Base-by-base conservation (phyloP, 1,140 invertebrate species). In the Euschistus heros region DNA sequence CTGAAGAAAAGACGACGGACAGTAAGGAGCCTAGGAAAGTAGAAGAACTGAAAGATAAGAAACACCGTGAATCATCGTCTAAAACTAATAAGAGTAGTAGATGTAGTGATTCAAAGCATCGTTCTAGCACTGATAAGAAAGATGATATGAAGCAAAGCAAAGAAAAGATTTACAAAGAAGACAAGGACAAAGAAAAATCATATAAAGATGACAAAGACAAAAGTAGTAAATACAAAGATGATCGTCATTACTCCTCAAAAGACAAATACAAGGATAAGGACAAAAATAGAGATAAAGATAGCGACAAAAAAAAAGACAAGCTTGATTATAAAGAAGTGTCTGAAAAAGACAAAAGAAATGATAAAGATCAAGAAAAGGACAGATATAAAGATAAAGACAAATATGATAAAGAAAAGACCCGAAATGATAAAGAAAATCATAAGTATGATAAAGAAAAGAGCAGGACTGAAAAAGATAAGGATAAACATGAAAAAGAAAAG, bases 101-200 rank as follows among this genome's bases (percentile, higher is more conserved):
- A 57, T 6, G 1, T 15, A 24, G 18, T 24, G 54, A 57, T 15
- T 57, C 54, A 15, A 57, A 57, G 24, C 54, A 57, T 22, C 18
- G 54, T 50, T 47, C 4, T 3, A 55, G 52, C 20, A 17, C n/a
- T 61, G 59, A 37, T 61, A 42, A 42, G 14, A 61, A 61, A 14
- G 30, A 20, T 61, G 37, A 61, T 33, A n/a, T 2, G 52, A 42
- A 63, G 44, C 22, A 67, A 71, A 62, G 74, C n/a, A 57, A 57
- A 27, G 24, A 57, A 26, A 26, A 57, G 18, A 3, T 4, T 20
- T 57, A 4, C 26, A 26, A 24, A 24, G 24, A 24, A 24, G 18
- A 57, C 24, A 26, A 57, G 26, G 75, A 78, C 60, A 75, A 76
- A 22, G 76, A 74, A 68, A 79, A 79, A 68, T 78, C 73, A 68